These are phyloP conservation scores for Glyptemys insculpta DNA, from an alignment of 2,797 vertebrate species.

Conservation along the genomic window DNA sequence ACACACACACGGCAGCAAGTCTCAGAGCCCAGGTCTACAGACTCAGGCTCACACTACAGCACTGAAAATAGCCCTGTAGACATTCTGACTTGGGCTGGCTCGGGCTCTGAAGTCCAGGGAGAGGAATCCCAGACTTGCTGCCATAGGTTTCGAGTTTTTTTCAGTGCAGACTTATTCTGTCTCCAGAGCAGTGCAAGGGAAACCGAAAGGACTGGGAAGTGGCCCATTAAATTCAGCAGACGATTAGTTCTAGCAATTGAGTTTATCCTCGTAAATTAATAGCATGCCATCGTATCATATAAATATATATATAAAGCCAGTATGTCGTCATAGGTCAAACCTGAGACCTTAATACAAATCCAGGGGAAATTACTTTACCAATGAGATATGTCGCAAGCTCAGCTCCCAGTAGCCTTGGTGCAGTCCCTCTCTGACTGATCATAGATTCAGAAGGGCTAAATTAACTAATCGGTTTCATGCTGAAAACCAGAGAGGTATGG, in stretches of 20 bases:
- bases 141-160: too few species aligned
- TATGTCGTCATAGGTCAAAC: background rate
- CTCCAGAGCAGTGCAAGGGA: background rate
- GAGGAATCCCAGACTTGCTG: background rate
- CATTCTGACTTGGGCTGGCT: background rate
- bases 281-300: background rate
- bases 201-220: conserved; percentile 3
- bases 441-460: fast-evolving
- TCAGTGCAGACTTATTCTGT: background rate
- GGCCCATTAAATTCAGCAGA: background rate
- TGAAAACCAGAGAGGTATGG: background rate
- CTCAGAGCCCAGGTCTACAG: background rate
- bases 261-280: conserved; percentile 16
- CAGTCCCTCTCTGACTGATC: background rate
- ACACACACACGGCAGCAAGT: background rate
- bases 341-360: background rate
- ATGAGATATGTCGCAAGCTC: background rate
- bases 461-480: background rate
- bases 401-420: background rate
- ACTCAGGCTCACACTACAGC: background rate
- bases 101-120: background rate
- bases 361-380: background rate
- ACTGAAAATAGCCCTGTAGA: background rate
- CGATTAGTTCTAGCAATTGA: background rate
- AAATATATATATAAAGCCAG: conserved; percentile 1